A percentile compares a stretch with the other conserved stretches of the same genome.
Conservation (phyloP, 1,140 invertebrate species). For the Brachionus sp. region DNA sequence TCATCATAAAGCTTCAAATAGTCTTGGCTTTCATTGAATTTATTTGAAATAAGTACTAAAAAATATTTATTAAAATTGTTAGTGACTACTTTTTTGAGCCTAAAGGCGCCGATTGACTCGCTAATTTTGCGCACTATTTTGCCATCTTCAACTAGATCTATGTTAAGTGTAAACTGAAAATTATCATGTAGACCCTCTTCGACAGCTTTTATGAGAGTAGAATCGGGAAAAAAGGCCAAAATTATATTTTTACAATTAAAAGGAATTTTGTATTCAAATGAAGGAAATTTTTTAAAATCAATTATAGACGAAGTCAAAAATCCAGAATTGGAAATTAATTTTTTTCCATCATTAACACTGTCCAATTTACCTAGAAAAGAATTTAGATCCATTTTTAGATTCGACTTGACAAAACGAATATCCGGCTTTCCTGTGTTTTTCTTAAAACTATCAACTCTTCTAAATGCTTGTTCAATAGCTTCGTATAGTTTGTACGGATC, state of each 20-base stretch:
- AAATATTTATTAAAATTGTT: conserved; percentile 15
- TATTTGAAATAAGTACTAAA: not conserved
- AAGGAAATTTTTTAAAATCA: not conserved
- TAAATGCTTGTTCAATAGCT: not conserved
- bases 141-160: not conserved
- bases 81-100: not conserved
- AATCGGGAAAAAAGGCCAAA: not conserved
- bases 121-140: not conserved
- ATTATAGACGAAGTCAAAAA: not conserved
- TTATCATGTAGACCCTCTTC: conserved; percentile 9
- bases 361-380: conserved; percentile 24
- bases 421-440: not conserved
- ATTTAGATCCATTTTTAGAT: not conserved
- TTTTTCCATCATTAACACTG: not conserved
- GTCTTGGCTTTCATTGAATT: not conserved
- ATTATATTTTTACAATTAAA: conserved; percentile 32
- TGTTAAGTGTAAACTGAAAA: conserved; percentile 12
- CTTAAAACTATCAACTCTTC: not conserved
- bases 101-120: conserved; percentile 9
- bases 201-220: not conserved
- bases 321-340: not conserved
- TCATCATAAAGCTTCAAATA: conserved; percentile 35
- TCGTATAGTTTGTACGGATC: not conserved
- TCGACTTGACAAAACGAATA: conserved; percentile 8
- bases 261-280: conserved; percentile 22